Conservation (phyloP, 2,113 vertebrate species). For the Natator depressus region DNA sequence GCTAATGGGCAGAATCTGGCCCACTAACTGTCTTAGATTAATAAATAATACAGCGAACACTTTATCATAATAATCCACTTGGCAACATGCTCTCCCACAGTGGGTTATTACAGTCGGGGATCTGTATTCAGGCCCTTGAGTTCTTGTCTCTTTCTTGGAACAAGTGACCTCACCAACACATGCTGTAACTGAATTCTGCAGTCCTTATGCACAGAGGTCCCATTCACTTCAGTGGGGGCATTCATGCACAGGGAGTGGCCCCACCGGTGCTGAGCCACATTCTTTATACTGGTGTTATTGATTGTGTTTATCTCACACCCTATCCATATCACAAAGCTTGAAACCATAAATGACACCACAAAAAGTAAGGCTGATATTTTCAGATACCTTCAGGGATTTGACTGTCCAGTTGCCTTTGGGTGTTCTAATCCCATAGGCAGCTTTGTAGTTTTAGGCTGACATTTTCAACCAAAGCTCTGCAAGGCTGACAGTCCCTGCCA, state of each 20-base stretch:
- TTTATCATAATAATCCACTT: background rate
- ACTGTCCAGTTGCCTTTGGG: background rate
- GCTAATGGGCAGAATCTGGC: background rate
- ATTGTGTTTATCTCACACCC: background rate
- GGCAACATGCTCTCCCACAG: background rate
- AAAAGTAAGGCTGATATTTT: background rate
- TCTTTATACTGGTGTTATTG: background rate
- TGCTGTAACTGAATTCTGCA: background rate
- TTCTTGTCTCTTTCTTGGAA: background rate
- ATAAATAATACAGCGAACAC: background rate
- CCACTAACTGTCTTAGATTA: background rate
- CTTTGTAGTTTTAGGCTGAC: background rate
- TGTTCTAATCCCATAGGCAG: background rate
- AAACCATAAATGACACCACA: background rate
- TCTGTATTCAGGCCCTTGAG: accelerated
- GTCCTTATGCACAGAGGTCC: accelerated
- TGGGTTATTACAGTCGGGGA: background rate
- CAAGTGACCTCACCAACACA: background rate
- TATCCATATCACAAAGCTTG: background rate
- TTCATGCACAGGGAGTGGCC: background rate
- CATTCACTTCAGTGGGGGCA: background rate
- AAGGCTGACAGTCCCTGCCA: background rate
- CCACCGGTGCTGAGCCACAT: background rate
- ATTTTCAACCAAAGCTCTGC: background rate
- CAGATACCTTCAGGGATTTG: background rate